Base-by-base conservation (phyloP, 2,797 vertebrate genomes). In the Xyrichtys novacula region DNA sequence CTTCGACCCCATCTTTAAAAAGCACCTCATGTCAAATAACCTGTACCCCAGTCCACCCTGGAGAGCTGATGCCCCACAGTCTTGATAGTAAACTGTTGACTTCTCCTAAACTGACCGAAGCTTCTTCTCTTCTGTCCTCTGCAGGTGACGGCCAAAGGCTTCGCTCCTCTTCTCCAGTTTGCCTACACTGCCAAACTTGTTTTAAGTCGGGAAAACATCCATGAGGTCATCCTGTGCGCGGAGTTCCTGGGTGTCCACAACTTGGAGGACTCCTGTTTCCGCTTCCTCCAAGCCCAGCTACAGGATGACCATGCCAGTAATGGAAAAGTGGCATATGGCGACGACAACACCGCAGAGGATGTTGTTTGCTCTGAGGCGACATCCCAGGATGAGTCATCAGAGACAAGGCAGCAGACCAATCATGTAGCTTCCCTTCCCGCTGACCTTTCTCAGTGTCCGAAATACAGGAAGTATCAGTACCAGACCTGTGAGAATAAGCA, bases 111-210 rank as follows among this genome's bases (percentile, higher is more conserved):
- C 19, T 29, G 9, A 31, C 3, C 52, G 5, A 22, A 85, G 43
- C 76, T 81, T 63, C 12, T 42, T 42, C 14, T 61, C 14, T 23
- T 4, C 70, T 63, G 32, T 25, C 70, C 61, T 71, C 70, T 66
- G 49, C 93, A 98, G 97, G 96, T 98, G 92, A 98, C 97, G 2
- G 95, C 95, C 76, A 95, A 94, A 85, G 97, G 97, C 73, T 98
- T 98, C 61, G 95, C 95, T 81, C 96, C 97, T 1, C 93, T 98
- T 88, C 88, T 98, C 50, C 96, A 98, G 94, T 98, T 98, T 58
- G 97, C 97, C 91, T 98, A 98, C 94, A 98, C 97, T 48, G 97
- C 96, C 85, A 98, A 97, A 93, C 93, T 98, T 85, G 91, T 97
- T 68, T 93, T 98, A 89, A 97, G 95, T 91, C 92, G 89, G 73